A percentile compares a stretch with the other conserved stretches of the same genome.
Evolutionary conservation across 2,888 invertebrate genomes (phyloP).

Genomic region (Cynaeus angustus): DNA sequence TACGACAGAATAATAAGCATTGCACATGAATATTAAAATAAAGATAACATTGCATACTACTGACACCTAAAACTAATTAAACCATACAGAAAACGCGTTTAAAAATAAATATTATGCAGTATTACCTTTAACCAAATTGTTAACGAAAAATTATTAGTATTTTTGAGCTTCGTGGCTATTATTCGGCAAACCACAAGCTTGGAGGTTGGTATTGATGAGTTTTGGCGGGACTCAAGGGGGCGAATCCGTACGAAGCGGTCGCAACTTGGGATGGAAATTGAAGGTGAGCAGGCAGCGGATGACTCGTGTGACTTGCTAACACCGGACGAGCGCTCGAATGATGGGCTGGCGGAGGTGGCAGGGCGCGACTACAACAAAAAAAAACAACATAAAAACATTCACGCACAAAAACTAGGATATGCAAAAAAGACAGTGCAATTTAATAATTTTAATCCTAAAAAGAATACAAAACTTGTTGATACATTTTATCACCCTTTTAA

Average conservation of each 20-base stretch:
- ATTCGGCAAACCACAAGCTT: constrained; percentile 87
- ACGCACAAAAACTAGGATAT: neutral
- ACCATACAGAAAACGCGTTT: constrained; percentile 19
- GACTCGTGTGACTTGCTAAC: constrained; percentile 79
- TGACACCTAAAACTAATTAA: constrained; percentile 23
- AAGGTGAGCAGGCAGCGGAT: constrained; percentile 88
- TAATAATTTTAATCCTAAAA: too few relatives aligned
- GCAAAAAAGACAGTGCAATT: constrained; percentile 38
- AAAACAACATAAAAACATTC: constrained; percentile 20
- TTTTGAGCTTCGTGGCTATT: constrained; percentile 56
- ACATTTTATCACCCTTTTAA: neutral
- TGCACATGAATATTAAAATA: constrained; percentile 36
- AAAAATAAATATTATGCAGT: constrained; percentile 42
- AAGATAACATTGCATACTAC: constrained; percentile 44
- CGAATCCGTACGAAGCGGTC: constrained; percentile 77
- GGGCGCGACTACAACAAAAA: constrained; percentile 73
- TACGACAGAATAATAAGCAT: constrained; percentile 35
- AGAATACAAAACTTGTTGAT: too few relatives aligned
- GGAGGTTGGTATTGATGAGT: constrained; percentile 79
- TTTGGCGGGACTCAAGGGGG: constrained; percentile 82
- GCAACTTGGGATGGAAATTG: constrained; percentile 81
- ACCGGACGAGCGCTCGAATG: constrained; percentile 84
- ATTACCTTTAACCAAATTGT: constrained; percentile 38
- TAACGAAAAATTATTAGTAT: constrained; percentile 35
- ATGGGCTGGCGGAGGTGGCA: constrained; percentile 88